Evolutionary conservation across 1,140 invertebrate genomes (phyloP).

Genomic region (Macrobrachium nipponense): DNA sequence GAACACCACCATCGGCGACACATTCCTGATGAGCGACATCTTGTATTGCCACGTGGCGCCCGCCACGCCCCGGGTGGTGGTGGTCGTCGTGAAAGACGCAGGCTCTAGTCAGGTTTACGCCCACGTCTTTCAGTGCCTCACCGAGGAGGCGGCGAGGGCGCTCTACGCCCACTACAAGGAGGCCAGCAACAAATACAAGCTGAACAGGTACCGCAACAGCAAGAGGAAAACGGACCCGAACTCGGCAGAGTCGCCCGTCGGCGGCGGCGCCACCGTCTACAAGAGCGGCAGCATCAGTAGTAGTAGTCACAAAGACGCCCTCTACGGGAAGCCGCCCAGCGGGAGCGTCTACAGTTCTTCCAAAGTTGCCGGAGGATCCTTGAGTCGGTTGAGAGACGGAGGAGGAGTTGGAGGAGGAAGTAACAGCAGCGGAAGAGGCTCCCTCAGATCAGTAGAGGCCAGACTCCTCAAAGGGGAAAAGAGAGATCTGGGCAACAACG

Average conservation of each 20-base stretch:
- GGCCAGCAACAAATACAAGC: slow-evolving; percentile 52
- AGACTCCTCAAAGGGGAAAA: not conserved
- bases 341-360: too few relatives aligned
- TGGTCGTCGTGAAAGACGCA: slow-evolving; percentile 38
- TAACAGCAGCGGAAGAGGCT: not conserved
- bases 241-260: not conserved
- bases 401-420: slow-evolving; percentile 8
- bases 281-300: slow-evolving; percentile 19
- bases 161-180: slow-evolving; percentile 62
- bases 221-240: slow-evolving; percentile 36
- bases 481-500: not conserved
- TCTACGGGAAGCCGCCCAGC: too few relatives aligned
- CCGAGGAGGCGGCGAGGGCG: slow-evolving; percentile 43
- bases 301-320: slow-evolving; percentile 10
- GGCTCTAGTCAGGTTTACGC: slow-evolving; percentile 22
- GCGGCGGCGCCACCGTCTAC: not conserved
- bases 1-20: not conserved
- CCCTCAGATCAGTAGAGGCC: not conserved
- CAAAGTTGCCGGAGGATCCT: too few relatives aligned
- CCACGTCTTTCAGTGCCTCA: slow-evolving; percentile 56
- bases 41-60: slow-evolving; percentile 55
- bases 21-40: slow-evolving; percentile 52
- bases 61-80: slow-evolving; percentile 34
- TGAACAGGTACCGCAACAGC: slow-evolving; percentile 60
- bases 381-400: too few relatives aligned